These are phyloP conservation scores for Rapana venosa DNA, from an alignment of 2,888 invertebrate genomes.

Conservation along the genomic window DNA sequence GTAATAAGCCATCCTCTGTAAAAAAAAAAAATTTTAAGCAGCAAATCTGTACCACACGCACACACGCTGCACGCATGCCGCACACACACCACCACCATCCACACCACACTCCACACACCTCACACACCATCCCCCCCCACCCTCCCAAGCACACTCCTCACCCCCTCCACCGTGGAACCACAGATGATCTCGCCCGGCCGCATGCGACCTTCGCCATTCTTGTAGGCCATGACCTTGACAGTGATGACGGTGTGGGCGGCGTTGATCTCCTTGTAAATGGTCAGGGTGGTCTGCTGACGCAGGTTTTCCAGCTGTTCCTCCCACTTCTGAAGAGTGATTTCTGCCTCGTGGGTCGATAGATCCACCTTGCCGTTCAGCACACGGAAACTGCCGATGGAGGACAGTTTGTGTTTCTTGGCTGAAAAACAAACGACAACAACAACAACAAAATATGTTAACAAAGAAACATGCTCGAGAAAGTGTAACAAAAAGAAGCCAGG, in stretches of 20 bases:
- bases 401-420: constrained; percentile 69
- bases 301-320: constrained; percentile 67
- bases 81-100: background rate
- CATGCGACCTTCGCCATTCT: constrained; percentile 76
- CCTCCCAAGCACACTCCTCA: constrained; percentile 61
- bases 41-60: no score
- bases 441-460: no score
- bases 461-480: no score
- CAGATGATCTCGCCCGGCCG: constrained; percentile 74
- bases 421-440: no score
- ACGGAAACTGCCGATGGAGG: constrained; percentile 76
- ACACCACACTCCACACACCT: background rate
- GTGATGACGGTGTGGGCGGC: constrained; percentile 72
- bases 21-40: no score
- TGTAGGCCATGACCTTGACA: constrained; percentile 76
- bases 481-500: no score
- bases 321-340: constrained; percentile 73
- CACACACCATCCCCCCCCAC: constrained; percentile 59
- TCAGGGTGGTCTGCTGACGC: constrained; percentile 67
- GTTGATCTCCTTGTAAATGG: constrained; percentile 75
- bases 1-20: no score
- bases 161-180: constrained; percentile 72
- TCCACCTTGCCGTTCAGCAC: constrained; percentile 78
- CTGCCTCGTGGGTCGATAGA: constrained; percentile 75
- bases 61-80: background rate